A percentile compares a stretch with the other conserved stretches of the same genome.
These are phyloP conservation scores for Brevimyrus niger DNA, from an alignment of 2,113 vertebrate species.

Conservation along the genomic window DNA sequence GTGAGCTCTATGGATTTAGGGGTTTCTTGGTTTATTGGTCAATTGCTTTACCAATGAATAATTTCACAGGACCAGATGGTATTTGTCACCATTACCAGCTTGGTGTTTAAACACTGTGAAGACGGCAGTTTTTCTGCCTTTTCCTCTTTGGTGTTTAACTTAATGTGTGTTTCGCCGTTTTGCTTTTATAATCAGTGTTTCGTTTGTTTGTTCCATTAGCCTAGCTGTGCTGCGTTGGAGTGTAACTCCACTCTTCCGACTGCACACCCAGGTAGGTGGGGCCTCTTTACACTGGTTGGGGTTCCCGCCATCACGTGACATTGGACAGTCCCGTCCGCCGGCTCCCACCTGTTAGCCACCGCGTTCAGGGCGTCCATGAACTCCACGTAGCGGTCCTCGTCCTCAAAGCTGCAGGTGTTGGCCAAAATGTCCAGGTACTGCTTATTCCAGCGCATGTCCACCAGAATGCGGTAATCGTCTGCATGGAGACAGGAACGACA, in stretches of 20 bases:
- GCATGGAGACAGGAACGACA: constrained; percentile 3
- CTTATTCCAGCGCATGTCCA: constrained; percentile 95
- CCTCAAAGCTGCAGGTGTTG: constrained; percentile 79
- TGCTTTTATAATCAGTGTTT: neutral
- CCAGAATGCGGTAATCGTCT: constrained; percentile 83
- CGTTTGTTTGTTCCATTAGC: neutral
- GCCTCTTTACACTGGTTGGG: neutral
- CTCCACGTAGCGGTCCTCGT: constrained; percentile 70
- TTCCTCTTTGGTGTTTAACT: neutral
- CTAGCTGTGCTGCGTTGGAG: too few relatives aligned
- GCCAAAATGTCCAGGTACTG: constrained; percentile 84
- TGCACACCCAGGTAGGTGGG: neutral
- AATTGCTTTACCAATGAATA: neutral
- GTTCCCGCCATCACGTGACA: neutral
- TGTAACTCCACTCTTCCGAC: too few relatives aligned
- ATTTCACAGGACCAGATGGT: neutral
- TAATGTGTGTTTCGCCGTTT: neutral
- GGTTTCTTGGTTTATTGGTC: neutral
- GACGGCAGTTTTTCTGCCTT: neutral
- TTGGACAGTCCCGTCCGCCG: neutral
- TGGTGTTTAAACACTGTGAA: neutral
- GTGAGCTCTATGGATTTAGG: neutral
- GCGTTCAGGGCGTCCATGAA: constrained; percentile 77
- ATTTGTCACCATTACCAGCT: neutral
- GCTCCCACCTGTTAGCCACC: constrained; percentile 74